phyloP scores from a whole-genome alignment of 2,888 invertebrate species.

The Tipula lateralis region DNA sequence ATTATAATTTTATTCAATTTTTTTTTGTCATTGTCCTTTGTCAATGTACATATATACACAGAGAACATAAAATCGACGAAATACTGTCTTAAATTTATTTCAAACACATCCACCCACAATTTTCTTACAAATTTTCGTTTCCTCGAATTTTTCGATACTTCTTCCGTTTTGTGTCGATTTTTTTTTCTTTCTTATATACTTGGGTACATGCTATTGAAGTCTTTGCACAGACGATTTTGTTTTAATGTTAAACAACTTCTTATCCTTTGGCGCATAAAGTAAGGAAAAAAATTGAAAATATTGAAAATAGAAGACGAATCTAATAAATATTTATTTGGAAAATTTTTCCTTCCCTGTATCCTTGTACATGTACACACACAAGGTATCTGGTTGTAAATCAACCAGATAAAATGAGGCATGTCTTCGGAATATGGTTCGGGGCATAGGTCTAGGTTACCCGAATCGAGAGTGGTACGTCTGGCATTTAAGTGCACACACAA shows the following conservation, averaged over 20 bases:
- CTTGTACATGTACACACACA: neutral
- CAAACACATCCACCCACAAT: neutral
- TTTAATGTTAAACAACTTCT: neutral
- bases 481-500: neutral
- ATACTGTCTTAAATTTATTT: neutral
- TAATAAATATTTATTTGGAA: neutral
- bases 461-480: neutral
- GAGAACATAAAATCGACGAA: neutral
- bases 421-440: neutral
- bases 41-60: no score
- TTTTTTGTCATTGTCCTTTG: neutral
- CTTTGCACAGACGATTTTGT: neutral
- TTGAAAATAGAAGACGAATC: neutral
- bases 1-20: constrained; percentile 1
- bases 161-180: neutral
- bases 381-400: no score
- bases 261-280: neutral
- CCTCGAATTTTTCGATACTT: neutral
- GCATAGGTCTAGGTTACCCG: neutral
- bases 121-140: neutral
- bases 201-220: neutral
- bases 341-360: neutral
- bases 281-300: neutral
- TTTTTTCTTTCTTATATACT: no score
- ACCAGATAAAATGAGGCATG: no score